Base-by-base conservation (phyloP, 2,113 vertebrate genomes). In the Dolichallabes microphthalmus region DNA sequence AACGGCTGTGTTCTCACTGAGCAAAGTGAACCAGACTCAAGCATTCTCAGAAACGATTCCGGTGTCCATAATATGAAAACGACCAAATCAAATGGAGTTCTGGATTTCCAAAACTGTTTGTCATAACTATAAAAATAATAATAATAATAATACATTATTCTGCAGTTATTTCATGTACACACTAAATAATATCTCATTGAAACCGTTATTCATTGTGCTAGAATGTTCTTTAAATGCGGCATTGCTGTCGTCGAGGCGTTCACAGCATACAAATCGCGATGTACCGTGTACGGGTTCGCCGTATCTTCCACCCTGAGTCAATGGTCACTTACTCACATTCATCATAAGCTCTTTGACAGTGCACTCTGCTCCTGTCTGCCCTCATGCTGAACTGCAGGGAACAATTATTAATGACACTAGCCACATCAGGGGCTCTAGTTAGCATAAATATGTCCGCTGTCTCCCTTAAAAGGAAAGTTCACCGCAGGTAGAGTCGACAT, bases 351-450 rank as follows among this genome's bases (percentile, higher is more conserved):
- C 82, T 53, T 84, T 63, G 74, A 63, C 77, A 84, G 86, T 75
- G 91, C 93, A 90, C 91, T 93, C 89, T 89, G 89, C 90, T 89
- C 90, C 83, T 86, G 82, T 74, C 50, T 89, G 89, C 88, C 90
- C 92, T 92, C 79, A 87, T 68, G 84, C 86, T 93, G 93, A 94
- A 92, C 93, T 91, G 90, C 86, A 93, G 89, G 91, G 91, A 92
- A 91, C 92, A 93, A 93, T 94, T 92, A 94, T 92, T 92, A 94
- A 92, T 91, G 90, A 90, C 93, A 93, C 91, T 92, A 93, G 91
- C 90, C 22, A 69, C 77, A 64, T 84, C 58, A 64, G 80, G 11
- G 22, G 63, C 45, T 27, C 68, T 68, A 86, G 82, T 32, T 71
- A 76, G 79, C 68, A 79, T 73, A 89, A 88, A 83, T 87, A 90